A percentile compares a stretch with the other conserved stretches of the same genome.
phyloP scores from a whole-genome alignment of 2,888 invertebrate species.

The Bellardia bayeri region DNA sequence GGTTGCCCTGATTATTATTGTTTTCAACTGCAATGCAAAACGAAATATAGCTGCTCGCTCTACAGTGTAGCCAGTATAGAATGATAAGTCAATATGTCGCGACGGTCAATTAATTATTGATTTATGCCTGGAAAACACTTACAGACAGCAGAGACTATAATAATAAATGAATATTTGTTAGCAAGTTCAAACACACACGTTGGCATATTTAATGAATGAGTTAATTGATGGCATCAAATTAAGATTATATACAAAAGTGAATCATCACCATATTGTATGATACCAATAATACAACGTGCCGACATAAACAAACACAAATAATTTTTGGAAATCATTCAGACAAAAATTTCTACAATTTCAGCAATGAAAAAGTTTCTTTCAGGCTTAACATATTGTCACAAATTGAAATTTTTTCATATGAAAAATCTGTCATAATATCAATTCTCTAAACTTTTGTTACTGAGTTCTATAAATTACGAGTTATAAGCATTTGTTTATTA shows the following conservation, averaged over 20 bases:
- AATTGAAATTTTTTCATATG: no score
- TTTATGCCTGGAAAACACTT: slow-evolving; percentile 60
- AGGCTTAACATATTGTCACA: no score
- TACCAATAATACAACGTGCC: background rate
- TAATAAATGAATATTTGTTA: slow-evolving; percentile 24
- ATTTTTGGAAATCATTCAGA: background rate
- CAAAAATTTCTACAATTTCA: no score
- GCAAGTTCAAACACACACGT: slow-evolving; percentile 7
- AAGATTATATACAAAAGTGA: background rate
- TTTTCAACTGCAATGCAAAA: background rate
- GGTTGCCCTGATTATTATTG: background rate
- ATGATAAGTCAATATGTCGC: slow-evolving; percentile 70
- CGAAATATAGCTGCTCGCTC: background rate
- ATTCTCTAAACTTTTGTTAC: no score
- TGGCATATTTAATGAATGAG: slow-evolving; percentile 58
- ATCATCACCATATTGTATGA: background rate
- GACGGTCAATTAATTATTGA: slow-evolving; percentile 72
- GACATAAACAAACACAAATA: background rate
- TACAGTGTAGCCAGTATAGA: background rate
- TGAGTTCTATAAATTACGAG: no score
- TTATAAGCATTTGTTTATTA: no score
- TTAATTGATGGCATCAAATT: slow-evolving; percentile 57
- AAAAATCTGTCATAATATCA: no score
- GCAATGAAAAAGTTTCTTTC: no score
- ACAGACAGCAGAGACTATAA: background rate